Conservation (phyloP, 1,140 invertebrate genomes). For the Limonius californicus region DNA sequence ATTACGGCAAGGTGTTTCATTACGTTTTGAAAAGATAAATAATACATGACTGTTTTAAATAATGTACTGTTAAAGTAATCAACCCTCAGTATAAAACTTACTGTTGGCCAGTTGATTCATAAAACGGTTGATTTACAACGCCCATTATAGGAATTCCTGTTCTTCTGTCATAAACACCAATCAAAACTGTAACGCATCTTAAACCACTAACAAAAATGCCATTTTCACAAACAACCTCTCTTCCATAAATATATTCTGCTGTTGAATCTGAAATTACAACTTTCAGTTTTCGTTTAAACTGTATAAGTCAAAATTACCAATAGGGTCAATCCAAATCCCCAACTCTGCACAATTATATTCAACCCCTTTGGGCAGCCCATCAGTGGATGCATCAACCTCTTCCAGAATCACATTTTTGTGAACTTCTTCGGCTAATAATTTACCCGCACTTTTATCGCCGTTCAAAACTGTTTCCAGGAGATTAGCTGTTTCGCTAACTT, state of each 20-base stretch:
- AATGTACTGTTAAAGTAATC: no score
- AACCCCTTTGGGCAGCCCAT: constrained; percentile 44
- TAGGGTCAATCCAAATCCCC: constrained; percentile 94
- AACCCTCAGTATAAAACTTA: constrained; percentile 16
- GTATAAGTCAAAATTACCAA: constrained; percentile 63
- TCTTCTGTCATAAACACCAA: constrained; percentile 74
- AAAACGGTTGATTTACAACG: constrained; percentile 87
- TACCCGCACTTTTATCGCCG: constrained; percentile 62
- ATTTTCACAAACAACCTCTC: constrained; percentile 47
- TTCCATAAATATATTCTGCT: constrained; percentile 81
- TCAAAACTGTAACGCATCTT: constrained; percentile 84
- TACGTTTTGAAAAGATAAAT: no score
- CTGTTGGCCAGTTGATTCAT: constrained; percentile 41
- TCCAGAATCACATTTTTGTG: constrained; percentile 58
- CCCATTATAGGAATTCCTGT: constrained; percentile 78
- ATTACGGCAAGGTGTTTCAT: no score
- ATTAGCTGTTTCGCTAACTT: constrained; percentile 58
- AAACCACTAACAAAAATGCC: constrained; percentile 64
- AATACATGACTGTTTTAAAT: no score
- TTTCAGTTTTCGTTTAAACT: no score
- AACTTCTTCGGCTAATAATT: constrained; percentile 69
- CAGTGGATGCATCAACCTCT: constrained; percentile 47
- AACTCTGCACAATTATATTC: constrained; percentile 56
- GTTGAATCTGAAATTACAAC: constrained; percentile 70
- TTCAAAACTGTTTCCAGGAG: constrained; percentile 68